Evolutionary conservation across 1,140 invertebrate species (phyloP).

Genomic region (Drosophila malerkotliana): DNA sequence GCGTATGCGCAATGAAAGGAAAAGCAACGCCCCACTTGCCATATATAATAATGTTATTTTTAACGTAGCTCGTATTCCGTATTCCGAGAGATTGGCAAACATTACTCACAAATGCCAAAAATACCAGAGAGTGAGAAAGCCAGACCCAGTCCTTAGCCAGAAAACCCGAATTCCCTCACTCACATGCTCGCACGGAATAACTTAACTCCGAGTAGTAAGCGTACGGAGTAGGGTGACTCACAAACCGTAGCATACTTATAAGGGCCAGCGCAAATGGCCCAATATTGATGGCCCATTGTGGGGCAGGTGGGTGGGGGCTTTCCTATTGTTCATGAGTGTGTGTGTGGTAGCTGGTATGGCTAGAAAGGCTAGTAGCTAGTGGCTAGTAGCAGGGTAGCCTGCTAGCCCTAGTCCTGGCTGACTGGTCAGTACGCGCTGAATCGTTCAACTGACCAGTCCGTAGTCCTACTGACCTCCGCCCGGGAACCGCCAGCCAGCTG

Average conservation of each 20-base stretch:
- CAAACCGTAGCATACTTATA: slow-evolving; percentile 71
- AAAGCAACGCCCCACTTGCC: slow-evolving; percentile 26
- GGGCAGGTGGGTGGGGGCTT: background rate
- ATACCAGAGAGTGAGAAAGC: slow-evolving; percentile 39
- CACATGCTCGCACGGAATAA: slow-evolving; percentile 56
- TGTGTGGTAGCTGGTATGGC: background rate
- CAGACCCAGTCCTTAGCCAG: slow-evolving; percentile 28
- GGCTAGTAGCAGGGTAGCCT: slow-evolving; percentile 27
- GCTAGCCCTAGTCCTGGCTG: slow-evolving; percentile 52
- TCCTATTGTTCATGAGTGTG: background rate
- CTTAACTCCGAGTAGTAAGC: slow-evolving; percentile 52
- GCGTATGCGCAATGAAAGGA: slow-evolving; percentile 25
- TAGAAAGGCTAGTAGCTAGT: slow-evolving; percentile 16
- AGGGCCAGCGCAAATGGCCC: slow-evolving; percentile 48
- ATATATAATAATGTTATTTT: slow-evolving; percentile 69
- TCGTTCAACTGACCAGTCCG: slow-evolving; percentile 79
- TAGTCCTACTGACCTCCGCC: background rate
- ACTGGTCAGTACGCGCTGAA: slow-evolving; percentile 70
- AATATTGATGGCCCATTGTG: slow-evolving; percentile 45
- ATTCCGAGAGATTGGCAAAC: slow-evolving; percentile 62
- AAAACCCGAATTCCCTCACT: slow-evolving; percentile 48
- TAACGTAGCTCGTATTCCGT: slow-evolving; percentile 44
- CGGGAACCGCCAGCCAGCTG: slow-evolving; percentile 7
- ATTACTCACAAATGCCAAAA: slow-evolving; percentile 76
- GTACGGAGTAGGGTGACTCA: slow-evolving; percentile 66